Evolutionary conservation across 2,888 invertebrate species (phyloP), one percentile per base, ranked within the genome.

Genomic region (Ceraclea dissimilis): DNA sequence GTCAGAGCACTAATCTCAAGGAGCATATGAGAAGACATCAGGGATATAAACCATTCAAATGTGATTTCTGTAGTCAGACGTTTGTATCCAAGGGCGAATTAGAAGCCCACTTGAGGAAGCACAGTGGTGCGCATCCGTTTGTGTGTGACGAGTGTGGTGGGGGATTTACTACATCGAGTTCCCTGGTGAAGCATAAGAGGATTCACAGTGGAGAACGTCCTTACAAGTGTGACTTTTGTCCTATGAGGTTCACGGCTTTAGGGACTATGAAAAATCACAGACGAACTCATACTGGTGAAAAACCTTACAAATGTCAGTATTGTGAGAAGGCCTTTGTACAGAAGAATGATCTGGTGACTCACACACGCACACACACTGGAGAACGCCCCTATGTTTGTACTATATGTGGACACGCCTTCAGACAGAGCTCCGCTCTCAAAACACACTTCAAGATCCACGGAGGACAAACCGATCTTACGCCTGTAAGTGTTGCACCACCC

Each of bases 111-210:
- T 67, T 65, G 0, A 72, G 82, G 0, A 81, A 78, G 47, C 82
- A 82, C 66, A 80, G 77, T 6, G 82, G 82, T 0, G 81, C 80
- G 0, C 81, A 81, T 60, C 82, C 82, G 0, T 82, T 79, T 62
- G 71, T 76, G 1, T 82, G 82, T 51, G 78, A 78, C 16, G 74
- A 73, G 5, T 82, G 82, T 46, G 72, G 74, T 0, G 70, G 76
- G 10, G 74, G 76, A 0, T 83, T 82, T 65, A 82, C 82, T 1
- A 82, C 82, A 0, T 79, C 80, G 11, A 79, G 79, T 47, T 80
- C 82, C 0, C 63, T 83, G 17, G 76, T 76, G 18, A 82, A 82
- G 53, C 82, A 82, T 60, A 70, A 76, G 1, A 69, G 82, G 0
- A 79, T 75, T 5, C 82, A 82, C 64, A 81, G 81, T 0, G 82